Evolutionary conservation across 2,888 invertebrate genomes (phyloP), one percentile per base, ranked within the genome.

Genomic region (Rhingia rostrata): DNA sequence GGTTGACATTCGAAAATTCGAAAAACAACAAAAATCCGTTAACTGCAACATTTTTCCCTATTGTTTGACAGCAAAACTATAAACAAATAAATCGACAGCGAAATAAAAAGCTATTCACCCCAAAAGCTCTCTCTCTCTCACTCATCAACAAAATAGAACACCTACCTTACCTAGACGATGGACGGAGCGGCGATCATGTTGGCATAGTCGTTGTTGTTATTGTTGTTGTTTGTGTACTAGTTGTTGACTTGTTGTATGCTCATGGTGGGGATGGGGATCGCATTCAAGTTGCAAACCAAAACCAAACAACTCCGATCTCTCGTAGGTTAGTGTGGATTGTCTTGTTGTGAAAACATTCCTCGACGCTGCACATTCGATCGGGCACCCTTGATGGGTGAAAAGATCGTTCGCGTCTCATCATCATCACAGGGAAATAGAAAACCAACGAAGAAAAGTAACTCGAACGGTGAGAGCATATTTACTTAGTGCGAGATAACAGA

Each of bases 381-480:
- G 58, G 39, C 83, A 83, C 83, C 83, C 83, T 79, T 69, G 73
- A 79, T 83, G 83, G 83, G 69, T 69, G 73, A 66, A 64, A 83
- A 73, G 73, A 69, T 67, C 45, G 43, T 53, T 37, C 47, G 61
- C 66, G 66, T 63, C 54, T 43, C 2, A 33, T 22, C 22, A 22
- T 22, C 22, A 22, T 22, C 22, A 22, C 22, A 22, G 22, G 10
- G 32, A 64, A 9, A 49, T 14, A 58, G 32, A 39, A 47, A 45
- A 53, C 4, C 32, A 66, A 53, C 35, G 37, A 56, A 49, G 6
- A 64, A 39, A 60, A 60, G 45, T 79, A 60, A 43, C 43, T 41
- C 56, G 22, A 41, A 64, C 51, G 43, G 43, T 37, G 72, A 41
- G 73, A 69, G 41, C 66, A 47, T 75, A 22, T 56, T 30, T 39